phyloP scores from a whole-genome alignment of 2,888 invertebrate genomes.

The Nycteola revayana region DNA sequence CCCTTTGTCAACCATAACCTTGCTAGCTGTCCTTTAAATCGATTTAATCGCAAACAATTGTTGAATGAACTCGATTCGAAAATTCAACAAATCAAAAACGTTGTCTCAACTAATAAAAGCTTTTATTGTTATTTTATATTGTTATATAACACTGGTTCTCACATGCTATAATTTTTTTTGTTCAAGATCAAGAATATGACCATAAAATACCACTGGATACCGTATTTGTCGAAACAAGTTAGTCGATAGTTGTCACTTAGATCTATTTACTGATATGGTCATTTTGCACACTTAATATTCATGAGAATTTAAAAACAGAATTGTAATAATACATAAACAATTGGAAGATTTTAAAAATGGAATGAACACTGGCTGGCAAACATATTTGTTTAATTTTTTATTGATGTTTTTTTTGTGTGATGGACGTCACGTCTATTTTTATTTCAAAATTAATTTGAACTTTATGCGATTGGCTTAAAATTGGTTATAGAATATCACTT shows the following conservation, averaged over 20 bases:
- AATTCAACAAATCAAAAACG: too few relatives aligned
- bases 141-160: too few relatives aligned
- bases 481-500: slow-evolving; percentile 28
- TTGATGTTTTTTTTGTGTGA: neutral
- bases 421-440: too few relatives aligned
- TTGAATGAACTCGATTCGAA: too few relatives aligned
- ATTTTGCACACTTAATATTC: slow-evolving; percentile 3
- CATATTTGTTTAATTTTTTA: neutral
- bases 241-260: slow-evolving; percentile 8
- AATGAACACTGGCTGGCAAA: slow-evolving; percentile 23
- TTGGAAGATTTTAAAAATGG: neutral
- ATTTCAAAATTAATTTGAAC: too few relatives aligned
- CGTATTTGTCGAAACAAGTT: slow-evolving; percentile 16
- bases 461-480: slow-evolving; percentile 8
- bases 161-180: slow-evolving; percentile 1
- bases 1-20: slow-evolving; percentile 7
- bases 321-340: neutral
- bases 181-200: slow-evolving; percentile 24
- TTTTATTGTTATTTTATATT: too few relatives aligned
- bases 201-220: slow-evolving; percentile 16
- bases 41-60: too few relatives aligned
- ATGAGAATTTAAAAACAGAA: slow-evolving; percentile 1
- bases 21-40: too few relatives aligned
- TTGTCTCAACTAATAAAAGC: too few relatives aligned
- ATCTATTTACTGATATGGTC: slow-evolving; percentile 10